Conservation (phyloP, 2,797 vertebrate genomes). For the Dipus sagitta region DNA sequence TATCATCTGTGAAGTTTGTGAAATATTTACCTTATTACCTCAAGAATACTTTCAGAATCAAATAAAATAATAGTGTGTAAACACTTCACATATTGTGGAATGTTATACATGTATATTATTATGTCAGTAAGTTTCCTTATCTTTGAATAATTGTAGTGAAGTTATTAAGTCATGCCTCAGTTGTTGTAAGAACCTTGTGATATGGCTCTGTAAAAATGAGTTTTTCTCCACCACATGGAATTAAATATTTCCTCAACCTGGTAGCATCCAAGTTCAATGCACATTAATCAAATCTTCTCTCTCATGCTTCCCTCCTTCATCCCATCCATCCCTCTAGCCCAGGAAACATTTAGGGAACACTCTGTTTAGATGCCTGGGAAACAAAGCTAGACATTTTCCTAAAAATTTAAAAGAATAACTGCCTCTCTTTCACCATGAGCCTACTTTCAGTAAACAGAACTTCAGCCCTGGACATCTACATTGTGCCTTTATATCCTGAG, state of each 20-base stretch:
- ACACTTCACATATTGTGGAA: background rate
- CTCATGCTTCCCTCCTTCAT: background rate
- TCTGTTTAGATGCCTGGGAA: too few species aligned
- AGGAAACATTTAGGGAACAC: background rate
- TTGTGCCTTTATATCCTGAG: background rate
- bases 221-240: background rate
- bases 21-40: conserved; percentile 6
- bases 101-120: background rate
- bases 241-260: background rate
- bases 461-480: background rate
- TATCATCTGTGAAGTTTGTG: conserved; percentile 5
- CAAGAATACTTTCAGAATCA: conserved; percentile 7
- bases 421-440: too few species aligned
- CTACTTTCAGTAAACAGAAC: background rate
- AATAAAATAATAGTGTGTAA: background rate
- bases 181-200: conserved; percentile 1
- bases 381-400: too few species aligned
- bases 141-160: conserved; percentile 17
- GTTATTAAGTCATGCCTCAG: background rate
- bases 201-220: conserved; percentile 18
- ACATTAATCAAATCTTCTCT: too few species aligned
- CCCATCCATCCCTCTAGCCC: background rate
- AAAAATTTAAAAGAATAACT: too few species aligned
- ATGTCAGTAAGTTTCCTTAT: conserved; percentile 14
- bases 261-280: too few species aligned